phyloP scores from a whole-genome alignment of 2,797 vertebrate genomes.

The Myotis vivesi region DNA sequence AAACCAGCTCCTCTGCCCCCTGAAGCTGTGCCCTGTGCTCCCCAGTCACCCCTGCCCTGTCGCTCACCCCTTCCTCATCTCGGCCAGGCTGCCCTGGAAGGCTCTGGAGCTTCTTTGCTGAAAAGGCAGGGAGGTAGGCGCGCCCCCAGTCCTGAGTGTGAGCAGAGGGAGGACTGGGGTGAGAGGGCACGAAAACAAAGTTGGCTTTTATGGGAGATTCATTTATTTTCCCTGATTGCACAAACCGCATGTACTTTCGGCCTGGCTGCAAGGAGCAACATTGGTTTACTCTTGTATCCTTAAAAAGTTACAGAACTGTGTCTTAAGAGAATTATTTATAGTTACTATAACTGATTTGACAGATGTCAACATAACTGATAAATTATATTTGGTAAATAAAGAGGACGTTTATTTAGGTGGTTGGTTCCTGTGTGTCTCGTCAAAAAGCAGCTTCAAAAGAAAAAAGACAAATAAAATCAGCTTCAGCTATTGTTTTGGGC shows the following conservation, averaged over 20 bases:
- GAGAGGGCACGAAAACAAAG: conserved; percentile 21
- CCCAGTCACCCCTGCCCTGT: not conserved
- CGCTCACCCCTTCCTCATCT: not conserved
- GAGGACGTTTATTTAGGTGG: conserved; percentile 86
- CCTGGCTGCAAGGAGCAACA: conserved; percentile 78
- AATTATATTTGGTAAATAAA: conserved; percentile 90
- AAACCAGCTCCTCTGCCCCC: not conserved
- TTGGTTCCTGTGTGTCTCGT: conserved; percentile 37
- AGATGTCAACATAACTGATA: conserved; percentile 84
- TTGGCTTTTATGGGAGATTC: conserved; percentile 10
- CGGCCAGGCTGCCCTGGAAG: conserved; percentile 7
- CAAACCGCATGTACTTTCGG: conserved; percentile 77
- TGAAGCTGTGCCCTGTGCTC: not conserved
- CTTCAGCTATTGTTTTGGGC: not conserved
- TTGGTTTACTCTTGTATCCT: conserved; percentile 82
- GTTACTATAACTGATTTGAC: conserved; percentile 85
- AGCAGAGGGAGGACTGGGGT: conserved; percentile 41
- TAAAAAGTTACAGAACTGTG: conserved; percentile 78
- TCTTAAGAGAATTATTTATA: conserved; percentile 87
- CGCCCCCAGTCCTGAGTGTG: not conserved
- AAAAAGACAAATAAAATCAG: not conserved
- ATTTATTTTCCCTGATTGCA: conserved; percentile 60
- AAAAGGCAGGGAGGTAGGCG: not conserved
- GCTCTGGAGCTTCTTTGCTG: not conserved
- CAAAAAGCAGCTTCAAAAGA: not conserved